A percentile compares a stretch with the other conserved stretches of the same genome.
These are phyloP conservation scores for Triplophysa rosa DNA, from an alignment of 2,113 vertebrate genomes.

Conservation along the genomic window DNA sequence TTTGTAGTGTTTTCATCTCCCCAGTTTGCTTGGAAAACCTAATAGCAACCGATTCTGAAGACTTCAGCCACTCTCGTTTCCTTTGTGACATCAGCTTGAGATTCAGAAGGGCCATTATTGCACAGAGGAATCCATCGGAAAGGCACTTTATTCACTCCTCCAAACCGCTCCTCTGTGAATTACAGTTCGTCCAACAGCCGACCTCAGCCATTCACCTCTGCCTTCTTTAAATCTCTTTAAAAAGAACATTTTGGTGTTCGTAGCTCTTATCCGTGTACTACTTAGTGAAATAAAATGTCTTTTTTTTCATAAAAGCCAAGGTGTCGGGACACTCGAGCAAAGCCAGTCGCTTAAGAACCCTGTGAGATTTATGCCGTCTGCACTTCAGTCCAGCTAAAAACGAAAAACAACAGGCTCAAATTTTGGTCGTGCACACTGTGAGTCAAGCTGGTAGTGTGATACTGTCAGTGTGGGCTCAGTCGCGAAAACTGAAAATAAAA, in stretches of 20 bases:
- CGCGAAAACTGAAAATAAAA: constrained; percentile 10
- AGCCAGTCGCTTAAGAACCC: constrained; percentile 11
- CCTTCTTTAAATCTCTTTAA: constrained; percentile 39
- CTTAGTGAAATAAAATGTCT: constrained; percentile 60
- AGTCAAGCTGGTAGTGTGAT: constrained; percentile 71
- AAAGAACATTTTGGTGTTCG: constrained; percentile 60
- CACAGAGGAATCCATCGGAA: constrained; percentile 74
- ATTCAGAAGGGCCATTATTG: constrained; percentile 77
- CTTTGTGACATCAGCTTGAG: constrained; percentile 67
- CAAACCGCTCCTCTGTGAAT: constrained; percentile 46
- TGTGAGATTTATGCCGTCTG: constrained; percentile 48
- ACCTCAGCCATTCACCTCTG: constrained; percentile 54
- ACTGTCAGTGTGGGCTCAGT: constrained; percentile 56
- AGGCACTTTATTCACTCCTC: constrained; percentile 72
- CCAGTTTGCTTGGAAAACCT: constrained; percentile 58
- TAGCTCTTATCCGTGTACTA: constrained; percentile 62
- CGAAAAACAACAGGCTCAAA: constrained; percentile 31
- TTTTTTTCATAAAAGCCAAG: constrained; percentile 44
- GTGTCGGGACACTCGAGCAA: background rate
- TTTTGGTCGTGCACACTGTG: constrained; percentile 58
- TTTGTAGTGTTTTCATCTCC: constrained; percentile 70
- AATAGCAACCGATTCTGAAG: constrained; percentile 60
- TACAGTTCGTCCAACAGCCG: constrained; percentile 40
- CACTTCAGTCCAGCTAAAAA: constrained; percentile 61
- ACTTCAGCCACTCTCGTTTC: constrained; percentile 56